Conservation (phyloP, 2,888 invertebrate species). For the Agonopterix heracliana region DNA sequence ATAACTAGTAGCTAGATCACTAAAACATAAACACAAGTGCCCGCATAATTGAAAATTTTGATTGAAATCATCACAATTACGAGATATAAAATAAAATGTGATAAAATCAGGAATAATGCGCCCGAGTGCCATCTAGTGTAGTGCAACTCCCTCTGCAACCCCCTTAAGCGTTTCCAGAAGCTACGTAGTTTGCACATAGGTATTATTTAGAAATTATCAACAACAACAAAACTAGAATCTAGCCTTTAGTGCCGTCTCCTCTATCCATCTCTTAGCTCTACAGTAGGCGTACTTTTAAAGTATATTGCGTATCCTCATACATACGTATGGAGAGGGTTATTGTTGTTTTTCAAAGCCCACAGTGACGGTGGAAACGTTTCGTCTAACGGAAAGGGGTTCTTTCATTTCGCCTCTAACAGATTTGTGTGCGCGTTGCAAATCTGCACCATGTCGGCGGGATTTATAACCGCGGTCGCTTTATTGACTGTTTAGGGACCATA, state of each 20-base stretch:
- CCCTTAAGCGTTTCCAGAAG: too few species aligned
- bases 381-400: constrained; percentile 41
- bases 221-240: background rate
- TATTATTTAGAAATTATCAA: too few species aligned
- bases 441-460: constrained; percentile 33
- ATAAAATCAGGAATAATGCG: too few species aligned
- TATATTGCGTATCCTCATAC: constrained; percentile 67
- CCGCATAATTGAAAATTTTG: too few species aligned
- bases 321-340: constrained; percentile 58
- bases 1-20: too few species aligned
- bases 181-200: too few species aligned
- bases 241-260: background rate
- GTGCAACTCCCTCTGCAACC: too few species aligned
- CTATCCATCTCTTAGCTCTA: constrained; percentile 28
- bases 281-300: constrained; percentile 50
- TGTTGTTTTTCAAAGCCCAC: constrained; percentile 69
- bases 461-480: constrained; percentile 56
- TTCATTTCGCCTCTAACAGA: constrained; percentile 45
- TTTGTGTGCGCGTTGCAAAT: constrained; percentile 49
- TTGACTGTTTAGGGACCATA: constrained; percentile 66
- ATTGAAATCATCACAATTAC: too few species aligned
- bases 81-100: too few species aligned
- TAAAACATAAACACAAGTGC: too few species aligned
- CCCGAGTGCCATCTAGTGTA: too few species aligned
- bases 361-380: constrained; percentile 41